A percentile compares a stretch with the other conserved stretches of the same genome.
Evolutionary conservation across 2,888 invertebrate species (phyloP).

Genomic region (Melikaiella ostensackeni): DNA sequence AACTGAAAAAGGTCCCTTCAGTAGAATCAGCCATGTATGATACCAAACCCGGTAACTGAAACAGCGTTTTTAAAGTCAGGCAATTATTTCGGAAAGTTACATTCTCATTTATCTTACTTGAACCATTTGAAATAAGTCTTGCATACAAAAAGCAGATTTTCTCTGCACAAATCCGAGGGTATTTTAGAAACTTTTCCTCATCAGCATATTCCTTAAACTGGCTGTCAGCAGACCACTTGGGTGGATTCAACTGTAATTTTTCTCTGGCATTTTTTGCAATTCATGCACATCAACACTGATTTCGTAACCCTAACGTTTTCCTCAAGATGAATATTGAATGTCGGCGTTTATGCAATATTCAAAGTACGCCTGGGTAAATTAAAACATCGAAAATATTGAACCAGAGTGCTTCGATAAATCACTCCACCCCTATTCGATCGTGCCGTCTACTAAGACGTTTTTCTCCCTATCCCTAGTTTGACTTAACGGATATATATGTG

Average conservation of each 20-base stretch:
- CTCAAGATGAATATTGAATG: slow-evolving; percentile 28
- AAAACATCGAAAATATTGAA: slow-evolving; percentile 34
- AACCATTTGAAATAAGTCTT: slow-evolving; percentile 18
- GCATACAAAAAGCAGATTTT: slow-evolving; percentile 20
- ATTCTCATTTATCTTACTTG: not conserved
- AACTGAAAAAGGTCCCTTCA: too few species aligned
- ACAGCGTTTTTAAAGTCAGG: too few species aligned
- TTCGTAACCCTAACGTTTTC: slow-evolving; percentile 21
- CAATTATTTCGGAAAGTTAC: too few species aligned
- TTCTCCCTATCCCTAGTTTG: not conserved
- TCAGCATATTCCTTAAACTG: slow-evolving; percentile 33
- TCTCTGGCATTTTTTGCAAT: slow-evolving; percentile 28
- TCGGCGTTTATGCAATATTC: slow-evolving; percentile 8
- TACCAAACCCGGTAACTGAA: too few species aligned
- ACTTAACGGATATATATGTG: slow-evolving; percentile 23
- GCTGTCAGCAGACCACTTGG: slow-evolving; percentile 36
- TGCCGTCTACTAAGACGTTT: slow-evolving; percentile 14
- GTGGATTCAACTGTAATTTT: slow-evolving; percentile 34
- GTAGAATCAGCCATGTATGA: too few species aligned
- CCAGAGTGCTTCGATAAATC: slow-evolving; percentile 34
- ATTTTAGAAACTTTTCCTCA: slow-evolving; percentile 27
- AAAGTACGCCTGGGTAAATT: slow-evolving; percentile 26
- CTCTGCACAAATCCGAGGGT: slow-evolving; percentile 24
- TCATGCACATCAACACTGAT: slow-evolving; percentile 36
- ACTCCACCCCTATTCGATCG: slow-evolving; percentile 19